Evolutionary conservation across 2,113 vertebrate species (phyloP).

Genomic region (Perognathus longimembris): DNA sequence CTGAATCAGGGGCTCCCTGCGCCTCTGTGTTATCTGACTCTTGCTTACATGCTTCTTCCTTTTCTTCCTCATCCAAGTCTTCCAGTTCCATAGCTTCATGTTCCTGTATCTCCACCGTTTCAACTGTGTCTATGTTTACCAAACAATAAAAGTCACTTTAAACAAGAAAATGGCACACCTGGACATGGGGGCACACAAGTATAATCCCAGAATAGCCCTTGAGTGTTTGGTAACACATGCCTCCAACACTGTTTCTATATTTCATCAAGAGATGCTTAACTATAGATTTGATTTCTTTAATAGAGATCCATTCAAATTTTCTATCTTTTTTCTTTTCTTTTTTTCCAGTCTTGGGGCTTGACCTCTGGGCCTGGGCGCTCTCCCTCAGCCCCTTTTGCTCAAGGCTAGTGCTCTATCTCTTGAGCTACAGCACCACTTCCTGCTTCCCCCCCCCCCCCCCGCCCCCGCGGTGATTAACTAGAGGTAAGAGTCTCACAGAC

Average conservation of each 20-base stretch:
- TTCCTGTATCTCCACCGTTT: conserved; percentile 78
- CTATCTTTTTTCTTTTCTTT: too few species aligned
- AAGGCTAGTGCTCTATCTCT: too few species aligned
- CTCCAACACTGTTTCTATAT: background rate
- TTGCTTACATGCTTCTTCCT: conserved; percentile 55
- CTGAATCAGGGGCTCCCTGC: background rate
- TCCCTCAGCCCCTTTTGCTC: too few species aligned
- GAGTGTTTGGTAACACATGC: background rate
- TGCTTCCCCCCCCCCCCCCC: too few species aligned
- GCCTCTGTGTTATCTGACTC: background rate
- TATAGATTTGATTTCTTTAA: background rate
- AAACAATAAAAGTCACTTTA: conserved; percentile 58
- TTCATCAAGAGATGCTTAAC: background rate
- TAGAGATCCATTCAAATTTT: background rate
- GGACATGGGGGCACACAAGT: background rate
- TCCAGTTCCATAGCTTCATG: conserved; percentile 86
- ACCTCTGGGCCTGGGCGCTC: too few species aligned
- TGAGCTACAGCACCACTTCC: too few species aligned
- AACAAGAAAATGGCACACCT: background rate
- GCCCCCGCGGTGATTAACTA: too few species aligned
- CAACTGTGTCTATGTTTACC: conserved; percentile 66
- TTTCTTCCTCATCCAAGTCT: conserved; percentile 81
- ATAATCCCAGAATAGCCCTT: background rate
- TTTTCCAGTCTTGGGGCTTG: too few species aligned
- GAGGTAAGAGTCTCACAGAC: too few species aligned